Evolutionary conservation across 2,888 invertebrate genomes (phyloP), one percentile per base, ranked within the genome.

Genomic region (Alentia gelatinosa): DNA sequence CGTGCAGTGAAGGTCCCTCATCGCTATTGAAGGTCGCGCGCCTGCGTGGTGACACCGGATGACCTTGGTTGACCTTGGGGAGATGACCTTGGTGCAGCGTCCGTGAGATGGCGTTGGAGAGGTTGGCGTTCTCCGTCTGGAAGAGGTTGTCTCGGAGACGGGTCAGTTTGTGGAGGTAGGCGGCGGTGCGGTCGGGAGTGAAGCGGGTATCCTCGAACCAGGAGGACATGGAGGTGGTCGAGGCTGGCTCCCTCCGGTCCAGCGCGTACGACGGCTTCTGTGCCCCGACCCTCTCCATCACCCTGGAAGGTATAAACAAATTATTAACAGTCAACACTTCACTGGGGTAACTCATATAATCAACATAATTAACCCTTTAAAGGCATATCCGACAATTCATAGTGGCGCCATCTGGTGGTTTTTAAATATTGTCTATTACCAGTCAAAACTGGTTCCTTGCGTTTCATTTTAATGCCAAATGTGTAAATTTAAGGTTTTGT

Each of bases 101-200:
- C 79, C 79, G 12, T 35, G 79, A 79, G 35, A 79, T 79, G 37
- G 79, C 79, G n/a, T 79, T 79, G 42, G 86, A 33, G 47, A 86
- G 86, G 47, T 86, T 42, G 50, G 50, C 33, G 50, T 30, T 42
- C 50, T 86, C 86, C n/a, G 47, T 86, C 42, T 86, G 86, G 0
- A 42, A 1, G 26, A 86, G 50, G 47, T 86, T 86, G 42, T 86
- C 47, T 5, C 50, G 42, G 26, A 86, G 86, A 26, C 47, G 42
- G 30, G 26, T 47, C 50, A 86, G 50, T 19, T 50, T 86, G 26
- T 86, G 86, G 33, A 86, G 86, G 86, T 86, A 86, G 33, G 47
- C 86, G 15, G 86, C 86, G 19, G 86, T 86, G 5, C 50, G 19
- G 50, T 86, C 86, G 9, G 86, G 79, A 23, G 79, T 79, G 23